These are phyloP conservation scores for Sclerodermus sp. DNA, from an alignment of 2,888 invertebrate genomes.

Conservation along the genomic window DNA sequence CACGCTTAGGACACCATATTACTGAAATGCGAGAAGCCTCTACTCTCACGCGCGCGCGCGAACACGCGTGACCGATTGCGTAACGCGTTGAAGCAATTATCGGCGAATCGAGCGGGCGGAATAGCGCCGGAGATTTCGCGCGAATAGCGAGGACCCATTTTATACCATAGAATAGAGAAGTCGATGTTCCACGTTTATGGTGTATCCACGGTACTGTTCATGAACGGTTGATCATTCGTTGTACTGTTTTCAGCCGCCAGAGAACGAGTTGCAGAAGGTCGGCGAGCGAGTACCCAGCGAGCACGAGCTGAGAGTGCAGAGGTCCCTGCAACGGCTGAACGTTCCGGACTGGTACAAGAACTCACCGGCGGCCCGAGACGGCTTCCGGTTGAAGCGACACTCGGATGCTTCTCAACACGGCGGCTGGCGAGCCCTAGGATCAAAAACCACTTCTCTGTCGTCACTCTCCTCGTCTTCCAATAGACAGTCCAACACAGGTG, in stretches of 20 bases:
- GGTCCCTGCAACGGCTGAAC: constrained; percentile 90
- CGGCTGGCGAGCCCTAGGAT: constrained; percentile 68
- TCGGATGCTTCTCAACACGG: constrained; percentile 68
- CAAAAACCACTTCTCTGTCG: constrained; percentile 84
- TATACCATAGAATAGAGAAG: no score
- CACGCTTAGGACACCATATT: no score
- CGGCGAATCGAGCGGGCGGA: no score
- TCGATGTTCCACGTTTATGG: no score
- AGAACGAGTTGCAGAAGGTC: constrained; percentile 89
- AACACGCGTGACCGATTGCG: neutral
- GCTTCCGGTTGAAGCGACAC: constrained; percentile 77
- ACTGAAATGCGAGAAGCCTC: no score
- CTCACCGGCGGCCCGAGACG: constrained; percentile 74
- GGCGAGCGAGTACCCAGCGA: constrained; percentile 84
- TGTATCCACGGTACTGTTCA: no score
- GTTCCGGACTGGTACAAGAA: constrained; percentile 94
- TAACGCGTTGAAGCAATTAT: no score
- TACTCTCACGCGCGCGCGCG: no score
- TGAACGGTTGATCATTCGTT: no score
- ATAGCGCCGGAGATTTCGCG: no score
- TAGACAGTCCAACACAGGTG: constrained; percentile 52
- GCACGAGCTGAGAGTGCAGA: constrained; percentile 90
- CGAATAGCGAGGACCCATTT: no score
- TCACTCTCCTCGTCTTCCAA: constrained; percentile 63
- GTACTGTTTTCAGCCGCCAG: constrained; percentile 88